Evolutionary conservation across 2,113 vertebrate genomes (phyloP).

Genomic region (Eidolon helvum): DNA sequence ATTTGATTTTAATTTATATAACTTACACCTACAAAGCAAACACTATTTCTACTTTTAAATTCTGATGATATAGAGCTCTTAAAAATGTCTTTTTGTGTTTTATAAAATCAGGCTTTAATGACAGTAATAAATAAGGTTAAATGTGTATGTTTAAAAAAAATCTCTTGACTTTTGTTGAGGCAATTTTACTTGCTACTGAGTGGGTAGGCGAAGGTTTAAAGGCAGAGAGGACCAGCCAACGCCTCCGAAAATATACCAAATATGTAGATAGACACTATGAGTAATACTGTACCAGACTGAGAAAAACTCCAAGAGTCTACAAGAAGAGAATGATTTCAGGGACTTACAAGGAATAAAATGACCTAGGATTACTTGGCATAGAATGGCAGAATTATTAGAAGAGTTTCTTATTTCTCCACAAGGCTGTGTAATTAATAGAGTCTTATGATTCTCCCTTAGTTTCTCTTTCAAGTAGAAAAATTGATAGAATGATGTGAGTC

Average conservation of each 20-base stretch:
- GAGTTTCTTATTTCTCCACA: background rate
- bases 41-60: background rate
- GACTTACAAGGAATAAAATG: background rate
- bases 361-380: background rate
- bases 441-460: background rate
- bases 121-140: constrained; percentile 63
- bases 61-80: constrained; percentile 29
- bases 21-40: background rate
- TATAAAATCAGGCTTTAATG: constrained; percentile 59
- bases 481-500: background rate
- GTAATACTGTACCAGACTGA: background rate
- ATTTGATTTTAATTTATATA: constrained; percentile 55
- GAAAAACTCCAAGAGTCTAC: background rate
- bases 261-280: background rate
- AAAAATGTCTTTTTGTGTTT: constrained; percentile 36
- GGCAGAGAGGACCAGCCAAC: background rate
- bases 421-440: background rate
- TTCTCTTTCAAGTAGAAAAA: background rate
- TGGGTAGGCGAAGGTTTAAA: background rate
- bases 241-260: background rate
- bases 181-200: background rate
- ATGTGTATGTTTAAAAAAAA: constrained; percentile 19
- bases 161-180: background rate
- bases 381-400: background rate
- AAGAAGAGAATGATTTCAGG: background rate